phyloP scores from a whole-genome alignment of 1,140 invertebrate species.

The Helicoverpa armigera region DNA sequence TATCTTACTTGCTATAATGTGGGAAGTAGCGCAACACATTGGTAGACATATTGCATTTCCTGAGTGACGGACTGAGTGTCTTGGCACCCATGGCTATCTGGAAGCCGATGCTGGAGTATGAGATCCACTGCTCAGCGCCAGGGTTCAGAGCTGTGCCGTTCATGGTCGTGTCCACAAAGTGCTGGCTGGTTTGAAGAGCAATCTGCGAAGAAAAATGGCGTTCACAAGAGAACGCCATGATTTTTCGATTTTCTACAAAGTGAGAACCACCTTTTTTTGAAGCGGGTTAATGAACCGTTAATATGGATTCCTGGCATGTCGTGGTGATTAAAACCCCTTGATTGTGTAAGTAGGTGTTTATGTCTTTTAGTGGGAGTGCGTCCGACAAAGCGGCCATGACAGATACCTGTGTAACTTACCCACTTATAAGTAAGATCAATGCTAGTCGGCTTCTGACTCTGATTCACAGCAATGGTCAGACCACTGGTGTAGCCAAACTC shows the following conservation, averaged over 20 bases:
- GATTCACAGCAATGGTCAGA: conserved; percentile 67
- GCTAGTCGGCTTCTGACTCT: conserved; percentile 52
- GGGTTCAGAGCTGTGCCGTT: conserved; percentile 71
- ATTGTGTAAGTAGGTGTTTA: too few relatives aligned
- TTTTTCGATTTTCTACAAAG: neutral
- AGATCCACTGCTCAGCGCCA: conserved; percentile 63
- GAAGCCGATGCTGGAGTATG: conserved; percentile 48
- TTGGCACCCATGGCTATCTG: conserved; percentile 57
- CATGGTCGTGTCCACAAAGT: conserved; percentile 62
- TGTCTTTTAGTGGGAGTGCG: too few relatives aligned
- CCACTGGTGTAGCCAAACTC: conserved; percentile 55
- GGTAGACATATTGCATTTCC: conserved; percentile 57
- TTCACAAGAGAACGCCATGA: too few relatives aligned
- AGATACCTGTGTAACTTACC: too few relatives aligned
- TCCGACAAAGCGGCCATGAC: too few relatives aligned
- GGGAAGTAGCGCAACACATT: conserved; percentile 66
- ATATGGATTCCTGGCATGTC: too few relatives aligned
- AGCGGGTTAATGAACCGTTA: too few relatives aligned
- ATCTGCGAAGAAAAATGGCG: conserved; percentile 56
- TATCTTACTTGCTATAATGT: conserved; percentile 67
- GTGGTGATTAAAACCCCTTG: too few relatives aligned
- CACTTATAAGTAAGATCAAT: conserved; percentile 74
- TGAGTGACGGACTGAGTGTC: conserved; percentile 54
- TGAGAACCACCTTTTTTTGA: too few relatives aligned
- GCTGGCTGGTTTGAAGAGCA: conserved; percentile 53